Conservation (phyloP, 1,140 invertebrate species). For the Atta colombica region DNA sequence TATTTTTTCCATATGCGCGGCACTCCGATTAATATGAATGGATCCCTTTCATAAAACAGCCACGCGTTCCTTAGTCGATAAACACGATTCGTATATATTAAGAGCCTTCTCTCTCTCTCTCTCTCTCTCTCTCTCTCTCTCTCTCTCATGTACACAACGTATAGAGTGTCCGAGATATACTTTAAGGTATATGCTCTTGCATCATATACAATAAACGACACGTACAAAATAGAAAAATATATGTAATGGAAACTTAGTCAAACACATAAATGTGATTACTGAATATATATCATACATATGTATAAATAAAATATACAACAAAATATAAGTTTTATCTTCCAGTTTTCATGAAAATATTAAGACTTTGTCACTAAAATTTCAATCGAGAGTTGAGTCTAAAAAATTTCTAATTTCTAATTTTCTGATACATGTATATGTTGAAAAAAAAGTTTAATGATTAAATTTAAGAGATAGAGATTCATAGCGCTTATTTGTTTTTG, state of each 20-base stretch:
- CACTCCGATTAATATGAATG: constrained; percentile 69
- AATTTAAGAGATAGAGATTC: background rate
- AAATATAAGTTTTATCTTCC: background rate
- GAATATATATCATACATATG: background rate
- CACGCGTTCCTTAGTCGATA: constrained; percentile 66
- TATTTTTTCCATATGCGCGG: constrained; percentile 58
- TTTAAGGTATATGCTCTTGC: background rate
- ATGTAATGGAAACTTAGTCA: background rate
- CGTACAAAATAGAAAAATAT: background rate
- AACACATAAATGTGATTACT: background rate
- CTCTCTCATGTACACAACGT: background rate
- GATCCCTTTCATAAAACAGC: constrained; percentile 67
- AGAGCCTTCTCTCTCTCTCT: background rate
- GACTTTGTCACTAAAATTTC: background rate
- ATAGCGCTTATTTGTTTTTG: too few relatives aligned
- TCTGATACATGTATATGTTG: too few relatives aligned
- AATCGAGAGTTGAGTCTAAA: background rate
- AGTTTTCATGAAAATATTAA: background rate
- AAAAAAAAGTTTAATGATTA: background rate
- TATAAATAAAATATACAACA: background rate
- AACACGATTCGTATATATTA: constrained; percentile 43
- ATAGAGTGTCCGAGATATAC: background rate
- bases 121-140: too few relatives aligned
- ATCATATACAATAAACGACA: background rate
- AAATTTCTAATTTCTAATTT: background rate